Evolutionary conservation across 2,113 vertebrate species (phyloP), one percentile per base, ranked within the genome.

Genomic region (Hyperopisus bebe): DNA sequence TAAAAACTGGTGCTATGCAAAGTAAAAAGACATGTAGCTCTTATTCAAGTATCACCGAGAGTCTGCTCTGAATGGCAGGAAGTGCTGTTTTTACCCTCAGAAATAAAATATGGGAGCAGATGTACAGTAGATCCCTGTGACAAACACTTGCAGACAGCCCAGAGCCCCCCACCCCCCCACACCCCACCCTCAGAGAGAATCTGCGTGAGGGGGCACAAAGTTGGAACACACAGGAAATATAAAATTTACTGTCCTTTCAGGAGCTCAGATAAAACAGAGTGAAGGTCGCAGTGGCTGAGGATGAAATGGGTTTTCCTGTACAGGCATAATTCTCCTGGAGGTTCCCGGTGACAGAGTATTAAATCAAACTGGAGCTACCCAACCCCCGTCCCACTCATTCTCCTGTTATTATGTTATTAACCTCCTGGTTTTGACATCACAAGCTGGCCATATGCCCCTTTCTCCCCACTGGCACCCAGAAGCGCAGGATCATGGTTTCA

Each of bases 271-370:
- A 62, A 66, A 51, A 80, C 46, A 74, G 70, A 66, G 80, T 82
- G 48, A 39, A 82, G 74, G 88, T 89, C 74, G 53, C 44, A 31
- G 17, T 50, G 27, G 66, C n/a, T 47, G 47, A 82, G 74, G 80
- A 89, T 89, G 50, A 80, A 82, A 89, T 53, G 50, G 15, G 44
- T 47, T 88, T 88, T 46, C 6, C 66, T 11, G 42, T 88, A 13
- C 39, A 15, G 66, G 66, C 48, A 53, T 89, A 89, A 89, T 31
- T 89, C 88, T 89, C 88, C 74, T 51, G 88, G 48, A 82, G 70
- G 27, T 21, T 80, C 31, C 27, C 15, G 5, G 88, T 80, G 88
- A 82, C 70, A 89, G 47, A 35, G 48, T 21, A n/a, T 27, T 89
- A 82, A 82, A 82, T 89, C 88, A 89, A 77, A 31, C 24, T 10